Conservation (phyloP, 1,140 invertebrate genomes). For the Cotesia vestalis region DNA sequence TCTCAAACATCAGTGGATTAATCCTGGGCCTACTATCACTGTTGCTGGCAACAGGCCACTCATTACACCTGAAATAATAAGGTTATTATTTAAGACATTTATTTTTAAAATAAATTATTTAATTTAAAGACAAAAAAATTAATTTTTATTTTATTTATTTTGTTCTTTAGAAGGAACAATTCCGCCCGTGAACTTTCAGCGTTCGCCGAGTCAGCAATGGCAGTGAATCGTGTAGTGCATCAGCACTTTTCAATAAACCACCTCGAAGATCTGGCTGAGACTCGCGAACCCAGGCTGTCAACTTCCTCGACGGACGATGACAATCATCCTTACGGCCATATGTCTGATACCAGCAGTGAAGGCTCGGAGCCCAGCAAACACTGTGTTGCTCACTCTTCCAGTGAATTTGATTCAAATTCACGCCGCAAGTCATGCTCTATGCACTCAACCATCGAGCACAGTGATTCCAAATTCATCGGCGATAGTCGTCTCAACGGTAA, state of each 20-base stretch:
- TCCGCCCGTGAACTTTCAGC: constrained; percentile 90
- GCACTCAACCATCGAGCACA: constrained; percentile 49
- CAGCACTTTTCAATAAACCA: constrained; percentile 88
- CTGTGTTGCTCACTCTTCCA: constrained; percentile 57
- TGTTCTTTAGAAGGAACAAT: constrained; percentile 77
- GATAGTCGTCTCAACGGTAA: constrained; percentile 54
- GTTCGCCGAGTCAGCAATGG: constrained; percentile 94
- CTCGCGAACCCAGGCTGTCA: constrained; percentile 61
- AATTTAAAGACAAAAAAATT: constrained; percentile 22
- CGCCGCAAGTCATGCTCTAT: constrained; percentile 52
- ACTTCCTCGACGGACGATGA: constrained; percentile 65
- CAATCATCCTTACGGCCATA: constrained; percentile 63
- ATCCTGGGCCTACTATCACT: constrained; percentile 65
- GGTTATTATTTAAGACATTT: constrained; percentile 63
- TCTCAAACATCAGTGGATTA: constrained; percentile 88
- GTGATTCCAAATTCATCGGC: constrained; percentile 51
- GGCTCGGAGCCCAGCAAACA: constrained; percentile 58
- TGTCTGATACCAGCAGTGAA: constrained; percentile 63
- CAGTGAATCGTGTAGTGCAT: constrained; percentile 90
- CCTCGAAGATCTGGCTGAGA: constrained; percentile 75
- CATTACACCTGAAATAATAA: constrained; percentile 86
- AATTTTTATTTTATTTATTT: constrained; percentile 26
- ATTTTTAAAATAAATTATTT: not conserved
- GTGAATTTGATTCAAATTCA: constrained; percentile 52
- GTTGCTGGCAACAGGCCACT: constrained; percentile 68